Evolutionary conservation across 2,888 invertebrate genomes (phyloP).

Genomic region (Latrodectus hesperus): DNA sequence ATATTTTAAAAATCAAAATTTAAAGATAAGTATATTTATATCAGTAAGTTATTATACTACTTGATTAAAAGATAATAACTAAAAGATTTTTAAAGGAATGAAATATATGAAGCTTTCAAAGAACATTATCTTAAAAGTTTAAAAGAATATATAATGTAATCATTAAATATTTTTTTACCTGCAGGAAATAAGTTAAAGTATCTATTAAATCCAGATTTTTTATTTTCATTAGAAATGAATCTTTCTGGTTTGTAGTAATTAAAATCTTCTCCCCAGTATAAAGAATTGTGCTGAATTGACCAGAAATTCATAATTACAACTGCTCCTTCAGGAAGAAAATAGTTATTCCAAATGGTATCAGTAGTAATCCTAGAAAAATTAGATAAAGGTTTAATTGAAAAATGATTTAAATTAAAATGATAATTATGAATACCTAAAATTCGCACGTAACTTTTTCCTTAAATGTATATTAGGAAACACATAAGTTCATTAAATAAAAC

Average conservation of each 20-base stretch:
- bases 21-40: not conserved
- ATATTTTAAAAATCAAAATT: not conserved
- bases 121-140: too few species aligned
- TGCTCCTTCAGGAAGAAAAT: conserved; percentile 23
- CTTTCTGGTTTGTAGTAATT: conserved; percentile 5
- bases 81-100: too few species aligned
- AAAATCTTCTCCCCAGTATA: conserved; percentile 1
- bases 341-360: conserved; percentile 8
- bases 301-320: conserved; percentile 12
- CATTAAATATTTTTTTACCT: not conserved
- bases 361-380: not conserved
- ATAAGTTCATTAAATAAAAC: too few species aligned
- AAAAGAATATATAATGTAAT: not conserved
- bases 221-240: not conserved
- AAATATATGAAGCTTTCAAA: too few species aligned
- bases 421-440: too few species aligned
- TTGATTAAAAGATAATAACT: too few species aligned
- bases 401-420: too few species aligned
- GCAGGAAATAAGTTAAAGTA: not conserved
- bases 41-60: not conserved
- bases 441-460: too few species aligned
- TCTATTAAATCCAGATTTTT: not conserved
- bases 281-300: conserved; percentile 1
- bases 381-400: not conserved
- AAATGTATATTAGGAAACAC: too few species aligned